These are phyloP conservation scores for Blastobasis lacticolella DNA, from an alignment of 2,888 invertebrate genomes.

Conservation along the genomic window DNA sequence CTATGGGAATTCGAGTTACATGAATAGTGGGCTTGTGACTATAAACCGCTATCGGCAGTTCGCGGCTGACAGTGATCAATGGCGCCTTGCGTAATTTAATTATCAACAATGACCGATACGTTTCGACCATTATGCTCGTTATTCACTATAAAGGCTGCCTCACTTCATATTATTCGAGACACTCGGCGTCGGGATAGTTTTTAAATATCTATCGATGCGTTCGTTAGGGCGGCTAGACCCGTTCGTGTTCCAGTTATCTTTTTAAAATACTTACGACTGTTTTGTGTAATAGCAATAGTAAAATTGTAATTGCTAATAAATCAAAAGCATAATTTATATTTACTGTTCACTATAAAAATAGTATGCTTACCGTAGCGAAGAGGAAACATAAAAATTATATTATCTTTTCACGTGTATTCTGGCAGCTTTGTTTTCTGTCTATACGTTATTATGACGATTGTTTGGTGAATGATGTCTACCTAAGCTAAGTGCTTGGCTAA, in stretches of 20 bases:
- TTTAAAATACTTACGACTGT: background rate
- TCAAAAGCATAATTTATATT: slow-evolving; percentile 59
- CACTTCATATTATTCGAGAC: too few relatives aligned
- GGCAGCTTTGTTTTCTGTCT: slow-evolving; percentile 40
- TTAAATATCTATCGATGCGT: too few relatives aligned
- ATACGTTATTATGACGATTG: slow-evolving; percentile 38
- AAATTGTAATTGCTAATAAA: slow-evolving; percentile 37
- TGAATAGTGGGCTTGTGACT: slow-evolving; percentile 42
- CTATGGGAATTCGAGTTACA: slow-evolving; percentile 54
- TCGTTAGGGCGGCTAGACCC: too few relatives aligned
- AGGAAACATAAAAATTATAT: slow-evolving; percentile 66
- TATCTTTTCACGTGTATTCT: slow-evolving; percentile 58
- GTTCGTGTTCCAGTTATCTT: too few relatives aligned
- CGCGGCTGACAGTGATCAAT: slow-evolving; percentile 43
- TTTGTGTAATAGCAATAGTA: slow-evolving; percentile 6
- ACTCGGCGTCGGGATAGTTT: too few relatives aligned
- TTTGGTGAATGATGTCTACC: background rate
- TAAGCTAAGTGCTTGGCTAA: too few relatives aligned
- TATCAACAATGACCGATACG: slow-evolving; percentile 24
- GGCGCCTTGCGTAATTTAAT: slow-evolving; percentile 32
- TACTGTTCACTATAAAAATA: slow-evolving; percentile 51
- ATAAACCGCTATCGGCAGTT: slow-evolving; percentile 41
- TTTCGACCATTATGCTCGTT: slow-evolving; percentile 1
- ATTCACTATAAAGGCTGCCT: too few relatives aligned
- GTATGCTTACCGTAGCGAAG: slow-evolving; percentile 38